phyloP scores from a whole-genome alignment of 2,888 invertebrate genomes.

The Chalcosyrphus nemorum region DNA sequence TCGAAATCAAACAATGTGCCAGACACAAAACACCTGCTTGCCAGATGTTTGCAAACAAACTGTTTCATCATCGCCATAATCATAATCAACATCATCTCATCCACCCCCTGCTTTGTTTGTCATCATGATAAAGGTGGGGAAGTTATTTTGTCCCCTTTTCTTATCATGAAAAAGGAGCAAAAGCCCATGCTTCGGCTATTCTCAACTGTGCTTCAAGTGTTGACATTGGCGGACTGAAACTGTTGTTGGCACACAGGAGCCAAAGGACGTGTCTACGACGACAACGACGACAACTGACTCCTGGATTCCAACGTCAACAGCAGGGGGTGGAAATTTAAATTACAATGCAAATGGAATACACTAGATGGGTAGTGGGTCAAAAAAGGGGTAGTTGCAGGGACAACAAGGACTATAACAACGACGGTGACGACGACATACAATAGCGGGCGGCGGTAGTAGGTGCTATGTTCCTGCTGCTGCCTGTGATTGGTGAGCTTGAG shows the following conservation, averaged over 20 bases:
- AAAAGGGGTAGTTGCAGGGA: slow-evolving; percentile 35
- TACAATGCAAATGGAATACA: slow-evolving; percentile 64
- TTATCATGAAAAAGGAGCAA: slow-evolving; percentile 1
- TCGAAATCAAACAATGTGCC: slow-evolving; percentile 70
- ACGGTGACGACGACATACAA: neutral
- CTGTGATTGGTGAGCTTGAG: slow-evolving; percentile 80
- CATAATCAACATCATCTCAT: slow-evolving; percentile 62
- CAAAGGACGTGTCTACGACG: slow-evolving; percentile 59
- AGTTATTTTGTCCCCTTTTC: neutral
- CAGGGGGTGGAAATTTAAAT: slow-evolving; percentile 69
- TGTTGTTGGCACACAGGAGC: slow-evolving; percentile 49
- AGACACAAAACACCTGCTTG: slow-evolving; percentile 69
- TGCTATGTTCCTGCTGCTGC: slow-evolving; percentile 75
- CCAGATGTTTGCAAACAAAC: slow-evolving; percentile 72
- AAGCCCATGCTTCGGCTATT: slow-evolving; percentile 22
- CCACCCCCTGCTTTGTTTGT: neutral
- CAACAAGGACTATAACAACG: neutral
- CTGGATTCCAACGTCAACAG: slow-evolving; percentile 43
- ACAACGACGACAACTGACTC: slow-evolving; percentile 32
- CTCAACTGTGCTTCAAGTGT: slow-evolving; percentile 56
- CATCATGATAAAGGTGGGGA: slow-evolving; percentile 10
- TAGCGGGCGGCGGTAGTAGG: slow-evolving; percentile 11
- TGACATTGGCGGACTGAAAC: slow-evolving; percentile 53
- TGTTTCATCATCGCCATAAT: slow-evolving; percentile 66
- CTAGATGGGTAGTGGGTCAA: neutral